Base-by-base conservation (phyloP, 2,113 vertebrate genomes). In the Ochotona princeps region DNA sequence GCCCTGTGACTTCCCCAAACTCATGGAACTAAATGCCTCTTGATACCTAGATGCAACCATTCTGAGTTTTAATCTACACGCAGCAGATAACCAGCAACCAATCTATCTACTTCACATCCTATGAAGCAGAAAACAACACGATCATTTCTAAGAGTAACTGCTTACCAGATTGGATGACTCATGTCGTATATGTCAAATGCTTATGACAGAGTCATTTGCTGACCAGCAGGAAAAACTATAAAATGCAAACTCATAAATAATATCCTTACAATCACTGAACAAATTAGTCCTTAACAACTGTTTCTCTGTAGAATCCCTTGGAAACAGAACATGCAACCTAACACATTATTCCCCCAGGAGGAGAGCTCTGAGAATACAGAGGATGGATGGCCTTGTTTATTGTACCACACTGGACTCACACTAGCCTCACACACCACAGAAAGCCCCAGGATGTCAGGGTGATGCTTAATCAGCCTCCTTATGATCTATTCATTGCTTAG, bases 211-310 rank as follows among this genome's bases (percentile, higher is more conserved):
- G 63, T 63, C 69, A 76, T 11, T 38, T 73, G 83, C 1, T 83
- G 54, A 67, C 25, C 38, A 89, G 7, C 47, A 90, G 60, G 47
- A 69, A n/a, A 38, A 78, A 82, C 38, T 44, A 61, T 14, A 85
- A 89, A 88, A 82, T 85, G n/a, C 2, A 83, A 87, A 83, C 13
- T 32, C 74, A 65, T 35, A 73, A 61, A 44, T 54, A 93, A 65
- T 51, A 78, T 76, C 63, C 26, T 74, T 75, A 57, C 12, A 20
- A 63, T 86, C 51, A 63, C 1, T 78, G 70, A 69, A 72, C 54
- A 76, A 28, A 3, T 47, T 14, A 30, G 35, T 87, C 69, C 35
- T 85, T 75, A 67, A 79, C 20, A 78, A 49, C 25, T 20, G 1
- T 51, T 8, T 93, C 75, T 93, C 85, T 38, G 1, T 4, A 13